phyloP scores from a whole-genome alignment of 2,113 vertebrate genomes.

The Lophochroa leadbeateri region DNA sequence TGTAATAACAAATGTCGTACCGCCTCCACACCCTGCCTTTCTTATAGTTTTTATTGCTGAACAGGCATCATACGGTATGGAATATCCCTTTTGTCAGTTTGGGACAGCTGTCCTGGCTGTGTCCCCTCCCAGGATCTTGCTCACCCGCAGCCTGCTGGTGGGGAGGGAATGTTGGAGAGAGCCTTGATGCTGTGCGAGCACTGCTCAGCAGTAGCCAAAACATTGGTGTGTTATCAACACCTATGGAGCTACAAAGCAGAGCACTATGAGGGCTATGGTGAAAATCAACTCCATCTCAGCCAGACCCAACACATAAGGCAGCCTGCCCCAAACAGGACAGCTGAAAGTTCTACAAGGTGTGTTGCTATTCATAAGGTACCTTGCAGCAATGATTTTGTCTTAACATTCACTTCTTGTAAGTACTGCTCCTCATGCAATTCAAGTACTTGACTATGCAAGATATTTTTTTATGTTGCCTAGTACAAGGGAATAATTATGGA shows the following conservation, averaged over 20 bases:
- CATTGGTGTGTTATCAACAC: background rate
- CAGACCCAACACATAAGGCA: background rate
- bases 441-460: background rate
- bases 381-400: background rate
- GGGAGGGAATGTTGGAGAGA: background rate
- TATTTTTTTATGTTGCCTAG: background rate
- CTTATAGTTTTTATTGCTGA: background rate
- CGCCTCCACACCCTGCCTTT: background rate
- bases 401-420: background rate
- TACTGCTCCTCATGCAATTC: background rate
- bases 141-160: background rate
- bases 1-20: no score
- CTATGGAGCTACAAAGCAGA: background rate
- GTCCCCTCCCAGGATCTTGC: background rate
- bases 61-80: background rate
- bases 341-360: background rate
- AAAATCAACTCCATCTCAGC: background rate
- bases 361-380: background rate
- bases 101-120: background rate
- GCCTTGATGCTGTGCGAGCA: background rate
- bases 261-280: background rate
- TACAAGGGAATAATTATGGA: background rate
- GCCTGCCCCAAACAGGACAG: background rate
- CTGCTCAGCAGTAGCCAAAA: background rate
- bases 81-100: background rate